phyloP scores from a whole-genome alignment of 2,113 vertebrate species.

The Dissostichus mawsoni region DNA sequence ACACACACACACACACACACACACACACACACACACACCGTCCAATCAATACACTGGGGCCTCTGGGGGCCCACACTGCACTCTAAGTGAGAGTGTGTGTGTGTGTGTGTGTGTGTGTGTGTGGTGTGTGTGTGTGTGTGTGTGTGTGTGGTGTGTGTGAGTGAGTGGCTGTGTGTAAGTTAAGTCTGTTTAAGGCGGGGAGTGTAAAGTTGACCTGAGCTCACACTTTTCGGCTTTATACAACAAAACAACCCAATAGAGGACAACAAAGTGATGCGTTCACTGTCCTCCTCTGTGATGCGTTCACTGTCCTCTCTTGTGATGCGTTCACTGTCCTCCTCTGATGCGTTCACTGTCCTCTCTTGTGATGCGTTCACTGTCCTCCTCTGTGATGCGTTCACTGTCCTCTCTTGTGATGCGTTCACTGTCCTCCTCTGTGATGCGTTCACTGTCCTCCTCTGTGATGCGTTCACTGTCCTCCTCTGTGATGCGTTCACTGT shows the following conservation, averaged over 20 bases:
- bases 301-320: too few relatives aligned
- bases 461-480: too few relatives aligned
- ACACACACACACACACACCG: constrained; percentile 34
- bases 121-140: constrained; percentile 23
- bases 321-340: not conserved
- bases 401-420: not conserved
- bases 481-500: too few relatives aligned
- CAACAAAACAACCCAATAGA: not conserved
- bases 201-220: constrained; percentile 31
- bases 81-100: constrained; percentile 8
- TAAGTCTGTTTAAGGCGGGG: constrained; percentile 10
- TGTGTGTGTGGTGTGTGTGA: constrained; percentile 21
- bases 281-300: not conserved
- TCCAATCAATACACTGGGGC: constrained; percentile 62
- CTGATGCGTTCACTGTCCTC: too few relatives aligned
- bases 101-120: constrained; percentile 28
- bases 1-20: constrained; percentile 33
- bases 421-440: not conserved
- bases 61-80: constrained; percentile 46
- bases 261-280: not conserved
- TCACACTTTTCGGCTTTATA: not conserved
- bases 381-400: not conserved
- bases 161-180: constrained; percentile 27
- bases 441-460: not conserved
- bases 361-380: too few relatives aligned